Percentiles rank a stretch among this genome's conserved stretches.
phyloP scores from a whole-genome alignment of 2,113 vertebrate species.

The Microtus pennsylvanicus region DNA sequence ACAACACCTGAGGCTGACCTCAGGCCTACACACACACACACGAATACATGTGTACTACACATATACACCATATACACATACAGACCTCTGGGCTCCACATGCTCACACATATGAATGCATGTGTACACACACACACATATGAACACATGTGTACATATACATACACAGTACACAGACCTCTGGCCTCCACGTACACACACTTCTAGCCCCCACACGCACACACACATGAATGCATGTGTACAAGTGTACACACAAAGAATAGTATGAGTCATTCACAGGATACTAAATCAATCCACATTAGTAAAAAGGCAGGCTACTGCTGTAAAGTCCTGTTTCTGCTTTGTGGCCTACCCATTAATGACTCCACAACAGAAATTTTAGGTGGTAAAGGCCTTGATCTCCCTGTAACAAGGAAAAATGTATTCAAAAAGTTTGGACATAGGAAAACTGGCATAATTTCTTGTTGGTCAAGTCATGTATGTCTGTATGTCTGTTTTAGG shows the following conservation, averaged over 20 bases:
- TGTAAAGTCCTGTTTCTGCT: not conserved
- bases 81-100: no score
- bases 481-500: not conserved
- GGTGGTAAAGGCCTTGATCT: not conserved
- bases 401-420: not conserved
- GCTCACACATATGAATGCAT: no score
- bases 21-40: not conserved
- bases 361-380: not conserved
- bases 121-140: no score
- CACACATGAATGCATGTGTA: not conserved
- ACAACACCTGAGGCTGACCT: not conserved
- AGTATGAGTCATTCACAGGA: not conserved
- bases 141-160: no score
- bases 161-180: no score
- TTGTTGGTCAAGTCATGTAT: not conserved
- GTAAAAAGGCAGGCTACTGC: not conserved
- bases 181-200: no score
- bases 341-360: not conserved
- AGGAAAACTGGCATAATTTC: not conserved
- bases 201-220: not conserved
- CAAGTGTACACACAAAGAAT: not conserved
- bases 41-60: no score
- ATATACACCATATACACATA: no score
- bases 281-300: conserved; percentile 1
- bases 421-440: not conserved